Evolutionary conservation across 2,888 invertebrate genomes (phyloP), one percentile per base, ranked within the genome.

Genomic region (Serripes groenlandicus): DNA sequence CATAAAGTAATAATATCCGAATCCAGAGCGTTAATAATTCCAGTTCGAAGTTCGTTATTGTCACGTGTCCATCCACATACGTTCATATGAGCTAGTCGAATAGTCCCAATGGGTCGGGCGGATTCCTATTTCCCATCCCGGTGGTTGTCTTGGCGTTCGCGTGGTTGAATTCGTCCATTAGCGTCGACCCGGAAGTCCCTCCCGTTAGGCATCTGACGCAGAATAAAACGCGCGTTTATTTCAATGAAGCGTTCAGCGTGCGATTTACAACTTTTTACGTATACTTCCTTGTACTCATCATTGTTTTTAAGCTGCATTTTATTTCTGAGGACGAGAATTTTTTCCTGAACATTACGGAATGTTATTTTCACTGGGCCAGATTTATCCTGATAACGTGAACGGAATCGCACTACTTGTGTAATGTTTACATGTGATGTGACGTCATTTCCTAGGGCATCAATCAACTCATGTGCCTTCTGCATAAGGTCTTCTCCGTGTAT

Each of bases 261-360:
- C 18, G 64, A 64, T 34, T 64, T 64, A n/a, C 64, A 34, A 64
- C 64, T 64, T 18, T 64, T 64, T 3, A 64, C 4, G n/a, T 64
- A 64, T 4, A 64, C 34, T 11, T 32, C 11, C 7, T 34, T 34
- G n/a, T 64, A 64, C 34, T 3, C n/a, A n/a, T 34, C 11, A 9
- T 23, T 28, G n/a, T 64, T 21, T 34, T n/a, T 30, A 3, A 64
- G 34, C 15, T 15, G 18, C 30, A 23, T 30, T 34, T 64, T 64
- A 21, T 64, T 64, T 5, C 64, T 3, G 11, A 64, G 34, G 21
- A 64, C 34, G 3, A 28, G 18, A 18, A 64, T 35, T 30, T 64
- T 64, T 32, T 64, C 64, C 2, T 23, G 9, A 15, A 21, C 9
- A 7, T 30, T 11, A 15, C 28, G 5, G 34, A 64, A 64, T 18